phyloP scores from a whole-genome alignment of 2,797 vertebrate genomes.

The Rallus crepitans region DNA sequence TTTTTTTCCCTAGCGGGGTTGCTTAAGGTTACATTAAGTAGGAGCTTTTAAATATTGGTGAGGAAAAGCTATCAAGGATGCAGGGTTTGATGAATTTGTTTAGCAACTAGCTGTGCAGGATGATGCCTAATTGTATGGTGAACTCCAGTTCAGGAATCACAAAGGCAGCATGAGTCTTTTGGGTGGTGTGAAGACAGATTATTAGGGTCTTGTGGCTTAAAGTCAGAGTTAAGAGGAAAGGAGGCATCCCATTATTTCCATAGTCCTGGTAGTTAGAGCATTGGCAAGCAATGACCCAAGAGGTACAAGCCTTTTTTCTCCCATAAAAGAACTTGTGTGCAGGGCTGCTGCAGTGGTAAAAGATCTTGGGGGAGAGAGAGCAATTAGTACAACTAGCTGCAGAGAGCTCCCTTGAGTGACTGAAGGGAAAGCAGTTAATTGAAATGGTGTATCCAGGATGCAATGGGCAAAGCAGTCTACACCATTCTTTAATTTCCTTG shows the following conservation, averaged over 20 bases:
- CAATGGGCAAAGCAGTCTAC: not conserved
- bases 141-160: not conserved
- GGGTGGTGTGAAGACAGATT: not conserved
- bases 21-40: not conserved
- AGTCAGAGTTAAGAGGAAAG: not conserved
- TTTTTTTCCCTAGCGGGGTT: not conserved
- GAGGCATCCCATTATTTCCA: not conserved
- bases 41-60: not conserved
- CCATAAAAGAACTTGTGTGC: not conserved
- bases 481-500: not conserved
- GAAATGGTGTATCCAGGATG: not conserved
- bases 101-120: not conserved
- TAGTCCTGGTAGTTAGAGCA: not conserved
- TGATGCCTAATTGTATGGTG: not conserved
- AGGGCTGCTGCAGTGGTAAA: not conserved
- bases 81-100: not conserved
- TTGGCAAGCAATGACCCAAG: not conserved
- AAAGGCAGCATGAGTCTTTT: not conserved
- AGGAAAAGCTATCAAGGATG: not conserved
- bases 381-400: not conserved
- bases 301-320: not conserved
- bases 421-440: not conserved
- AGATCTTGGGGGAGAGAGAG: not conserved
- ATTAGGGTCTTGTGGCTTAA: not conserved
- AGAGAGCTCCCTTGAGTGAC: not conserved